Conservation (phyloP, 2,797 vertebrate species). For the Ptychadena robeensis region DNA sequence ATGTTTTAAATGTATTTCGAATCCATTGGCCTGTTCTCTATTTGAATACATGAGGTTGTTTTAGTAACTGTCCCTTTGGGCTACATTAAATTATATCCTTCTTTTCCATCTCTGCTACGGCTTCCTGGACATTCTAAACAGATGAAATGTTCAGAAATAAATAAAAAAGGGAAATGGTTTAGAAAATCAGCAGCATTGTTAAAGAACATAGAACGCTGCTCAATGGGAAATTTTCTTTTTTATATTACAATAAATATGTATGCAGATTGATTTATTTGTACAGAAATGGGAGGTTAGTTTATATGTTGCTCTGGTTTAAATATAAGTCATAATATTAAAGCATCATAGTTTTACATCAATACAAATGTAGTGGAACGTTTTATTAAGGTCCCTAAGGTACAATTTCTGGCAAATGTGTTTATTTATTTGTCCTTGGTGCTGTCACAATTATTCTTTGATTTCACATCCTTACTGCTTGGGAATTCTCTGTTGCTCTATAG, state of each 20-base stretch:
- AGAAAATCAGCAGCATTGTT: neutral
- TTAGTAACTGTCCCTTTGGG: constrained; percentile 67
- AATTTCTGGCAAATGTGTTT: no score
- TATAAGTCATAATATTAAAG: no score
- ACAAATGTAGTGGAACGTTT: no score
- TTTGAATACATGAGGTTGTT: constrained; percentile 66
- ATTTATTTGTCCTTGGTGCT: no score
- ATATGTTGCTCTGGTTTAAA: neutral
- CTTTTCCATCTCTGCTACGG: neutral
- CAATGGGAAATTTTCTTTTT: neutral
- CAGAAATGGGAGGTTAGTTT: neutral
- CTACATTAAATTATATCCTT: constrained; percentile 64
- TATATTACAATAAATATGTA: neutral
- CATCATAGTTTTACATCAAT: no score
- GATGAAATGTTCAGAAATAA: constrained; percentile 31
- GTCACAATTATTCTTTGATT: no score
- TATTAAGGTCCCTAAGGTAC: no score
- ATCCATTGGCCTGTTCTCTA: constrained; percentile 64
- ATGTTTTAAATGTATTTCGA: constrained; percentile 46
- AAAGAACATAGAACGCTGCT: neutral
- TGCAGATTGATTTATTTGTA: neutral
- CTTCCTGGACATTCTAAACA: constrained; percentile 11
- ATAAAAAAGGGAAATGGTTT: neutral
- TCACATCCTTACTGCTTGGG: no score
- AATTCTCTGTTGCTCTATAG: no score